These are phyloP conservation scores for Rhinella marina DNA, from an alignment of 2,797 vertebrate genomes.

Conservation along the genomic window DNA sequence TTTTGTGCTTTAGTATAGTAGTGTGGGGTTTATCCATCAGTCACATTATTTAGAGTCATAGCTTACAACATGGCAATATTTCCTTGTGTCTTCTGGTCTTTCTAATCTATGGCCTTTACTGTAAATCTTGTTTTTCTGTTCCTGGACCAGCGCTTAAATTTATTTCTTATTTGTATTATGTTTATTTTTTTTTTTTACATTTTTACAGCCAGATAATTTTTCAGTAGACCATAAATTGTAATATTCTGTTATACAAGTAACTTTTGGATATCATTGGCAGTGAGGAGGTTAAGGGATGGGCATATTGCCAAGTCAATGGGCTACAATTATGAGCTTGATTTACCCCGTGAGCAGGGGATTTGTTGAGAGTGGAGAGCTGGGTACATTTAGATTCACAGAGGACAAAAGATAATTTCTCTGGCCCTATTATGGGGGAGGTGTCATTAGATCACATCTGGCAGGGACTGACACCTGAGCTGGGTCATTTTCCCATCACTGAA, in stretches of 20 bases:
- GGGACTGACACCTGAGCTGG: slow-evolving; percentile 31
- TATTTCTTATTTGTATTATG: neutral
- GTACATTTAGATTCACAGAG: slow-evolving; percentile 47
- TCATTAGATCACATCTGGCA: slow-evolving; percentile 56
- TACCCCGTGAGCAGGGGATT: slow-evolving; percentile 44
- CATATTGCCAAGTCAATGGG: slow-evolving; percentile 46
- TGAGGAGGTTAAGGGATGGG: slow-evolving; percentile 26
- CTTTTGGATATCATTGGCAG: slow-evolving; percentile 22
- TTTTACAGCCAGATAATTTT: neutral
- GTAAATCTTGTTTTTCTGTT: neutral
- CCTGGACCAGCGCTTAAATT: neutral
- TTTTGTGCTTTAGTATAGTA: too few species aligned
- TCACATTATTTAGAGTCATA: too few species aligned
- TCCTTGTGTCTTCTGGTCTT: neutral
- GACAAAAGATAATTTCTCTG: slow-evolving; percentile 55
- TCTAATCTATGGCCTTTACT: neutral
- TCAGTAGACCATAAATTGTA: neutral
- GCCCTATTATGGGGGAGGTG: slow-evolving; percentile 46
- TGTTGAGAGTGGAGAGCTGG: slow-evolving; percentile 35
- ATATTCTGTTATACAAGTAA: neutral
- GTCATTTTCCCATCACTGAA: slow-evolving; percentile 50
- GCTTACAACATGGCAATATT: neutral
- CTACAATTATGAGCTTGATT: slow-evolving; percentile 55
- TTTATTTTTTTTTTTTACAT: neutral
- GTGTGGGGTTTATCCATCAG: too few species aligned